Percentiles rank a stretch among this genome's conserved stretches.
phyloP scores from a whole-genome alignment of 92 coral and sea anemone species.

The Zoanthus gigantus region DNA sequence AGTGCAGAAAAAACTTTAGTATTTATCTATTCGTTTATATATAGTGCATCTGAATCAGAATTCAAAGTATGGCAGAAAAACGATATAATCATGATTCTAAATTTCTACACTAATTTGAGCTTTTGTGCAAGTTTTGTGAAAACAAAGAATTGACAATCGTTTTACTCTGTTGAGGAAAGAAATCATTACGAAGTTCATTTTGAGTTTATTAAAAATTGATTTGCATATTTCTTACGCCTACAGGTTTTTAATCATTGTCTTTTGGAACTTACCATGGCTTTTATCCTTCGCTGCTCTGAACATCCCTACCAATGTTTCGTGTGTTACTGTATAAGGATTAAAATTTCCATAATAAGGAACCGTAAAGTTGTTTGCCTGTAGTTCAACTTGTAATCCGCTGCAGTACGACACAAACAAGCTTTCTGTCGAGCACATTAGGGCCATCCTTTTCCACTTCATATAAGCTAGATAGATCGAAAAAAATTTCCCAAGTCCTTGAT shows the following conservation, averaged over 20 bases:
- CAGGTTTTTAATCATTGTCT: no score
- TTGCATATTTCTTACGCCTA: not conserved
- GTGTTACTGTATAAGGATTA: constrained; percentile 50
- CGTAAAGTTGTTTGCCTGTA: constrained; percentile 50
- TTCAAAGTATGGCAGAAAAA: no score
- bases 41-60: no score
- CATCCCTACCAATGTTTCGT: constrained; percentile 62
- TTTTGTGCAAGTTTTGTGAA: no score
- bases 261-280: constrained; percentile 65
- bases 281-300: constrained; percentile 54
- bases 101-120: no score
- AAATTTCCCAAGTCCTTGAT: constrained; percentile 48
- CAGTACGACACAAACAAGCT: constrained; percentile 47
- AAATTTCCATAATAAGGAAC: constrained; percentile 81
- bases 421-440: constrained; percentile 69
- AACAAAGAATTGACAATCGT: no score
- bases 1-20: no score
- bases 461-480: constrained; percentile 38
- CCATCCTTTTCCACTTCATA: constrained; percentile 72
- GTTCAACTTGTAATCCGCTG: constrained; percentile 53
- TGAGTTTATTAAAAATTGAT: no score
- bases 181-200: not conserved
- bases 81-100: no score
- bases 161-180: not conserved
- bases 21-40: no score